Conservation (phyloP, 2,113 vertebrate species). For the Orientallactaga bullata region DNA sequence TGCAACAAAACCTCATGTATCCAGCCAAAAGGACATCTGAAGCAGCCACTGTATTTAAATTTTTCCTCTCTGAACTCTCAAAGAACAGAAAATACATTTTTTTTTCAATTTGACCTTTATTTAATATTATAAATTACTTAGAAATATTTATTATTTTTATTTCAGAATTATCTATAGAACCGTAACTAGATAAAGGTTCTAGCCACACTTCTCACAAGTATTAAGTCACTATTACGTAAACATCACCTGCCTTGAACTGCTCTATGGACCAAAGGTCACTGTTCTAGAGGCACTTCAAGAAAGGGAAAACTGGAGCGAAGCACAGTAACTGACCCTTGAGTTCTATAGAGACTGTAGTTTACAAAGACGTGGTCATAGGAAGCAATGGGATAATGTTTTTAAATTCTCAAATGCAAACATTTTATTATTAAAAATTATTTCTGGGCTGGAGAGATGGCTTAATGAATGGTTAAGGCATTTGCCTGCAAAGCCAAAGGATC, state of each 20-base stretch:
- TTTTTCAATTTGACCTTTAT: too few relatives aligned
- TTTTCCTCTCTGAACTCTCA: too few relatives aligned
- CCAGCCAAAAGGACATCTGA: constrained; percentile 45
- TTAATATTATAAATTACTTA: too few relatives aligned
- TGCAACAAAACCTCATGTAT: constrained; percentile 43
- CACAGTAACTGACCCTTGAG: constrained; percentile 39
- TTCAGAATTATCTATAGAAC: too few relatives aligned
- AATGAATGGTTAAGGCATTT: too few relatives aligned
- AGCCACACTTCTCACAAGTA: too few relatives aligned
- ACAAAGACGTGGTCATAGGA: constrained; percentile 2
- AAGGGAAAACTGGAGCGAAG: constrained; percentile 19
- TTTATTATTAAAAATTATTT: constrained; percentile 28
- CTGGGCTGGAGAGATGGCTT: too few relatives aligned
- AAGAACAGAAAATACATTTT: too few relatives aligned
- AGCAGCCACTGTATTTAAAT: not conserved
- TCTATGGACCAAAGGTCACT: constrained; percentile 47
- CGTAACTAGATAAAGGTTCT: too few relatives aligned
- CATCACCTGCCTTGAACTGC: constrained; percentile 21
- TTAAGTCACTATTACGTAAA: not conserved
- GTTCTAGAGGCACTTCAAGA: constrained; percentile 38
- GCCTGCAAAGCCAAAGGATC: too few relatives aligned
- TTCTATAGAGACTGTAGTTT: constrained; percentile 49
- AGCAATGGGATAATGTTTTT: constrained; percentile 44
- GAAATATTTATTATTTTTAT: too few relatives aligned
- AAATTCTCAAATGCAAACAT: constrained; percentile 46